A percentile compares a stretch with the other conserved stretches of the same genome.
Conservation (phyloP, 2,797 vertebrate species). For the Cyclopterus lumpus region DNA sequence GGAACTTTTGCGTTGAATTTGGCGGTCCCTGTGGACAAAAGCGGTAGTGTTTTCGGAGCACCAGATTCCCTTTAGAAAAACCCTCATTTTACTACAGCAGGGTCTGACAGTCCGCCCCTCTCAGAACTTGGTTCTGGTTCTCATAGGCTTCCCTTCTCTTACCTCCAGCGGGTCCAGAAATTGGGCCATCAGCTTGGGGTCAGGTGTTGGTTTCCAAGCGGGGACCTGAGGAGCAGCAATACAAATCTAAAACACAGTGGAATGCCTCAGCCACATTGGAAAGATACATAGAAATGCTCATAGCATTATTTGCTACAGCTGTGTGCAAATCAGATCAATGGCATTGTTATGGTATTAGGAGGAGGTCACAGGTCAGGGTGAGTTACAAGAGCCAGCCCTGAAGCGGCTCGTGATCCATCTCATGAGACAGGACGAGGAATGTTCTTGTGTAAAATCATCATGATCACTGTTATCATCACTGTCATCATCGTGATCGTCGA, state of each 20-base stretch:
- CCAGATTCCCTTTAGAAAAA: too few species aligned
- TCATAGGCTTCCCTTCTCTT: too few species aligned
- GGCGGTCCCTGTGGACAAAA: neutral
- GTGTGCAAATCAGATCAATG: too few species aligned
- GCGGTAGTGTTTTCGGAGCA: neutral
- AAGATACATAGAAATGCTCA: neutral
- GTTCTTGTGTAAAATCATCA: neutral
- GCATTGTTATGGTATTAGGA: too few species aligned
- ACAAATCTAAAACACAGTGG: neutral
- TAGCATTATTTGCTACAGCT: too few species aligned
- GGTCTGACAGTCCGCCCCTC: neutral
- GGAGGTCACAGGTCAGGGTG: neutral
- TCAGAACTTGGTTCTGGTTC: too few species aligned
- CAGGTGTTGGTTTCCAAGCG: too few species aligned
- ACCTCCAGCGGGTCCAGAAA: too few species aligned
- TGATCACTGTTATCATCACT: constrained; percentile 10
- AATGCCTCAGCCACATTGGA: neutral
- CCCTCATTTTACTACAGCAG: neutral
- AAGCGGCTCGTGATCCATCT: neutral
- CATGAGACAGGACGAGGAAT: neutral
- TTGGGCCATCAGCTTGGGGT: too few species aligned
- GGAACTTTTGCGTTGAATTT: neutral
- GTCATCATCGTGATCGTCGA: constrained; percentile 14
- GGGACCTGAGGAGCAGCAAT: too few species aligned
- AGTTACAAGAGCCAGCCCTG: neutral